Percentiles rank a stretch among this genome's conserved stretches.
These are phyloP conservation scores for Pseudocheirus occidentalis DNA, from an alignment of 2,797 vertebrate genomes.

Conservation along the genomic window DNA sequence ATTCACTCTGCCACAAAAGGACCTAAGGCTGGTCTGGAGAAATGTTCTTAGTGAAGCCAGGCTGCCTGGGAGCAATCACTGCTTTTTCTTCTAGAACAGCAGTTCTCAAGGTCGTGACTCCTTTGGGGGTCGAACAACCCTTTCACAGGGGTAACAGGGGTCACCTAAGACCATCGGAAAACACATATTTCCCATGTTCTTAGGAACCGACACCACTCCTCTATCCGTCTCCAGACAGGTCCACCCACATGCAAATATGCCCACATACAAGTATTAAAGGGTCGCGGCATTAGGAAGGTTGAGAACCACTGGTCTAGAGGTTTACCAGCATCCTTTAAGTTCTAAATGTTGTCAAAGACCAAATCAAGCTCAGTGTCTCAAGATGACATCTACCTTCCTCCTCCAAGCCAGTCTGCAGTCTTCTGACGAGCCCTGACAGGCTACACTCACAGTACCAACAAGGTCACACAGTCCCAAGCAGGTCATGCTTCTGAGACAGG, in stretches of 20 bases:
- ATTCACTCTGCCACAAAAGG: neutral
- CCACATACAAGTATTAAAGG: too few species aligned
- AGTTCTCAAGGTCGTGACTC: too few species aligned
- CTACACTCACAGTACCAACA: neutral
- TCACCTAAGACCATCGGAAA: too few species aligned
- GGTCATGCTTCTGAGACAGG: neutral
- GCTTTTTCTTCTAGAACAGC: neutral
- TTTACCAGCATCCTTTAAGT: neutral
- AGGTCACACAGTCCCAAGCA: neutral
- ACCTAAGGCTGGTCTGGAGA: neutral
- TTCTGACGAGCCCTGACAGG: neutral
- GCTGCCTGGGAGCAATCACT: too few species aligned
- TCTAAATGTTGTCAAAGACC: neutral
- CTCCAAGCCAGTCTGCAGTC: neutral
- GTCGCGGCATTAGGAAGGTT: too few species aligned
- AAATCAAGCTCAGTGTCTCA: neutral
- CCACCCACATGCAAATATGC: too few species aligned
- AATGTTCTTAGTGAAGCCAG: neutral
- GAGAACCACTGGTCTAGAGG: neutral
- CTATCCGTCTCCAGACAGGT: too few species aligned
- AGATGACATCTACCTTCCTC: neutral
- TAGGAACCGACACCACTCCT: too few species aligned
- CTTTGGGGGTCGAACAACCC: too few species aligned
- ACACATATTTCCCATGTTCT: too few species aligned
- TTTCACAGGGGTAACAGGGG: too few species aligned